A percentile compares a stretch with the other conserved stretches of the same genome.
Conservation (phyloP, 2,888 invertebrate species). For the Ophioninae sp. region DNA sequence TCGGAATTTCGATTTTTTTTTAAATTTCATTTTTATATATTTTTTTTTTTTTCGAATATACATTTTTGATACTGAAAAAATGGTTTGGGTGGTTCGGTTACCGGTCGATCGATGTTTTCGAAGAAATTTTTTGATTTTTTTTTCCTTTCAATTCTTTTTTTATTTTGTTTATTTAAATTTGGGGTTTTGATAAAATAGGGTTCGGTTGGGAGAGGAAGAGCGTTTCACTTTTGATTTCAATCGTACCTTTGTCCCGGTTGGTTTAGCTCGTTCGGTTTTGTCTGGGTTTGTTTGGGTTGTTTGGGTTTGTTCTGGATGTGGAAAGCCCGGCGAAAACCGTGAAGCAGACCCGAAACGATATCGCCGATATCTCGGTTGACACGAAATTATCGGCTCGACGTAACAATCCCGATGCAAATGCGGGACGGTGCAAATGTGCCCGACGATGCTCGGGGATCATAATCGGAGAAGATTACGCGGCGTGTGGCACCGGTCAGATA, state of each 20-base stretch:
- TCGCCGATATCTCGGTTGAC: background rate
- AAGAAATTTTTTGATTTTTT: too few species aligned
- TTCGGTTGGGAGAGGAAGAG: background rate
- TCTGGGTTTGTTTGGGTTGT: background rate
- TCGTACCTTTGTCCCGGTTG: background rate
- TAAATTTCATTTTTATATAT: too few species aligned
- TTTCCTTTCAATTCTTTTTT: too few species aligned
- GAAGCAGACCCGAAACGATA: constrained; percentile 3
- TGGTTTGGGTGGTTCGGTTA: too few species aligned
- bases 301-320: background rate
- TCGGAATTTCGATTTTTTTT: too few species aligned
- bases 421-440: constrained; percentile 39
- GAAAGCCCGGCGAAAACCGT: background rate
- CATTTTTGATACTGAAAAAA: too few species aligned
- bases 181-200: background rate
- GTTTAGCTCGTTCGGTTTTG: background rate
- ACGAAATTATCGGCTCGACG: constrained; percentile 60
- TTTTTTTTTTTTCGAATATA: too few species aligned
- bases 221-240: background rate
- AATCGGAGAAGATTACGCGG: constrained; percentile 77
- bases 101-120: too few species aligned
- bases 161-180: too few species aligned
- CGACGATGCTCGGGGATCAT: constrained; percentile 72
- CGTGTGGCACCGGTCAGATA: constrained; percentile 78
- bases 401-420: constrained; percentile 78